These are phyloP conservation scores for Indri indri DNA, from an alignment of 2,113 vertebrate genomes.

Conservation along the genomic window DNA sequence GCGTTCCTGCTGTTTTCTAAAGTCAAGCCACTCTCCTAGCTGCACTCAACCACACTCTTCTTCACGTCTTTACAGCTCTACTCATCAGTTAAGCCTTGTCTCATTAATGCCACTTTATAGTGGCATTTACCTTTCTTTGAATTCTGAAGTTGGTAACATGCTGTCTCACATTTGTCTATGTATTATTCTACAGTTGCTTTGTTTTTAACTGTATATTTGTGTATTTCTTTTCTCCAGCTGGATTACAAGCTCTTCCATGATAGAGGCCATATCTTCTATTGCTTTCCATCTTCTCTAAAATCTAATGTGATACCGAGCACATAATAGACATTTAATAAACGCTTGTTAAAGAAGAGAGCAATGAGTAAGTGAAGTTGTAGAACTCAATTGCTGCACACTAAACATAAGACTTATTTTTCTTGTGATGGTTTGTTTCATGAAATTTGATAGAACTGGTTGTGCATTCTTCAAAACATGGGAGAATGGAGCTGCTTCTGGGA, in stretches of 20 bases:
- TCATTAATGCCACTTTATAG: background rate
- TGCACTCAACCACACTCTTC: background rate
- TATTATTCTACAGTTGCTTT: conserved; percentile 1
- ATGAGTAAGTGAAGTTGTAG: conserved; percentile 17
- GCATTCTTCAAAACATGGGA: background rate
- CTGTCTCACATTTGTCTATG: background rate
- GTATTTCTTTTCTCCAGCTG: background rate
- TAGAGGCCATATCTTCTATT: background rate
- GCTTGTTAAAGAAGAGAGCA: background rate
- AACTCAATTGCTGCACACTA: background rate
- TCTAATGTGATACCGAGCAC: background rate
- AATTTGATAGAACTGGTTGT: background rate
- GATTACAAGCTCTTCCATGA: background rate
- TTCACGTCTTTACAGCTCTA: background rate
- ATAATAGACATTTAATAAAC: background rate
- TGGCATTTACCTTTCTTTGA: background rate
- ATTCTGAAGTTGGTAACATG: background rate
- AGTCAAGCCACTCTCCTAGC: background rate
- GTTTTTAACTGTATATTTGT: background rate
- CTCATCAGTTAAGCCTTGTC: background rate
- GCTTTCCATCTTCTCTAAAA: conserved; percentile 16
- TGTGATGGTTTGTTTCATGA: background rate
- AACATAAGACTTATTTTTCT: background rate
- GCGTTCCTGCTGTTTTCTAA: background rate
- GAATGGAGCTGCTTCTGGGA: background rate